Evolutionary conservation across 2,888 invertebrate species (phyloP), one percentile per base, ranked within the genome.

Genomic region (Carcina quercana): DNA sequence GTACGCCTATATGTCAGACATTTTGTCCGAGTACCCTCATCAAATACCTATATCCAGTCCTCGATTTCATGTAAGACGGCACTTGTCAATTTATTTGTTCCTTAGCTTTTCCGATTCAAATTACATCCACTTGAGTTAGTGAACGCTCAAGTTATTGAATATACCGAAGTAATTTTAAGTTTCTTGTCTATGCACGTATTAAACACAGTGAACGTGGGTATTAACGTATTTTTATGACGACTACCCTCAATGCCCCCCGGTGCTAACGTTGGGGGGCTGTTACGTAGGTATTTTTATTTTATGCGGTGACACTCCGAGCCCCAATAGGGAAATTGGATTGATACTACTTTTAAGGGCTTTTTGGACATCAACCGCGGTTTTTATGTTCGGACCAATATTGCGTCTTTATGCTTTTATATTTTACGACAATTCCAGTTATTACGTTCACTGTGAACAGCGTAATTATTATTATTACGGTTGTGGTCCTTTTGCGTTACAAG

Each of bases 291-390:
- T 78, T 80, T 79, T 80, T 79, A 78, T 78, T 79, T 78, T 75
- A 76, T 67, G 68, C 71, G 62, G 69, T 74, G 73, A 76, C 78
- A 75, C 72, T 64, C 66, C 59, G 64, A 67, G 67, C 68, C 62
- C 67, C 71, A 70, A 73, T 79, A 78, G 74, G 75, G 73, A 80
- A 80, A 80, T 80, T 80, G 80, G 76, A 78, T 74, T 75, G 74
- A 71, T 79, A 75, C 73, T 76, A 75, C 68, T 75, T 80, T 76
- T 76, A 71, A 79, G 66, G 68, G 69, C 65, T 73, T 75, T 75
- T 80, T 69, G 66, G 74, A 68, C 67, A 71, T 66, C 70, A 72
- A 73, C 68, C 55, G 63, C 59, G 43, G 60, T 63, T 75, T 69
- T 76, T 75, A 79, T 66, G 65, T 56, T 52, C 63, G 48, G 57